Evolutionary conservation across 2,797 vertebrate species (phyloP).

Genomic region (Lacerta agilis): DNA sequence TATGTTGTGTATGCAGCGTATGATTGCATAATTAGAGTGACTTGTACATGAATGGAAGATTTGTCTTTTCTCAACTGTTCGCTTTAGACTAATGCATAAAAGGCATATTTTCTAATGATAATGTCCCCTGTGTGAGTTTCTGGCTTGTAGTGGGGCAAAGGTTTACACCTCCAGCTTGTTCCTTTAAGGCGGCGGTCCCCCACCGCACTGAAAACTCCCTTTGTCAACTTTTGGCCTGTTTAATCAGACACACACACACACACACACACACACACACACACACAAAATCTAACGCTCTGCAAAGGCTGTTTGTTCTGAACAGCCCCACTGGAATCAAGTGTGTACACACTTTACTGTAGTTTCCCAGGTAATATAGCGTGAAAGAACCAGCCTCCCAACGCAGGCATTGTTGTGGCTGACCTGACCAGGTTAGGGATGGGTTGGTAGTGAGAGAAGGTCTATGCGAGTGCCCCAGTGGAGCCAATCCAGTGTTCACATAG

Average conservation of each 20-base stretch:
- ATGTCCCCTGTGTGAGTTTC: neutral
- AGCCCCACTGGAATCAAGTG: neutral
- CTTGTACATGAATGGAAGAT: neutral
- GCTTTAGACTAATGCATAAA: neutral
- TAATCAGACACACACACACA: neutral
- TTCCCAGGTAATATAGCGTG: no score
- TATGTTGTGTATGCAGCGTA: no score
- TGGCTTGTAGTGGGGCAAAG: neutral
- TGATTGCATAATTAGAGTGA: neutral
- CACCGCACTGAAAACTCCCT: slow-evolving; percentile 1
- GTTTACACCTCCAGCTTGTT: neutral
- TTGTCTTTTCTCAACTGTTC: neutral
- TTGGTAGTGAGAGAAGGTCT: no score
- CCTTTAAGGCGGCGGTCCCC: no score
- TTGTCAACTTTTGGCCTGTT: slow-evolving; percentile 9
- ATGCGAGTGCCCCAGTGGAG: no score
- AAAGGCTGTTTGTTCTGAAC: neutral
- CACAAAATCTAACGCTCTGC: neutral
- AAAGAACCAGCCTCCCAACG: no score
- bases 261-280: neutral
- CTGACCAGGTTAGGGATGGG: no score
- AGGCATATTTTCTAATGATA: neutral
- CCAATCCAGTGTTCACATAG: no score
- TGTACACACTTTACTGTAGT: neutral
- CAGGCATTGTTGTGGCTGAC: no score